phyloP scores from a whole-genome alignment of 2,113 vertebrate genomes.

The Onychostruthus taczanowskii region DNA sequence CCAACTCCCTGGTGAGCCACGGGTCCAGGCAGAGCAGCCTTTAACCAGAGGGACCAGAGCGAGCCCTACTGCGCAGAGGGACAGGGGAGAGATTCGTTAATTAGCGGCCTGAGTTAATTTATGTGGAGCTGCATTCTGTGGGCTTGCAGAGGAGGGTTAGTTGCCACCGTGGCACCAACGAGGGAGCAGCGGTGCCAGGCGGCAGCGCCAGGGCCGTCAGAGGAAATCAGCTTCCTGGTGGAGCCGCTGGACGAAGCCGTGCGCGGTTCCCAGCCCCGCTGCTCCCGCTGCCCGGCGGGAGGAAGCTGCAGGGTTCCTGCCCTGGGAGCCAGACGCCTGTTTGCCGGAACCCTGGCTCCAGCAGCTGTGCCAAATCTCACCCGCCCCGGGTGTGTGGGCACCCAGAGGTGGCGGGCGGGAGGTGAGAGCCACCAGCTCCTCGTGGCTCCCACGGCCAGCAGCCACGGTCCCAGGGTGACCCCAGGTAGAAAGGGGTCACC shows the following conservation, averaged over 20 bases:
- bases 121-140: neutral
- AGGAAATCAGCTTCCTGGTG: neutral
- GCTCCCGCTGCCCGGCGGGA: neutral
- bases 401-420: neutral
- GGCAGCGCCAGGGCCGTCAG: neutral
- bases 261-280: neutral
- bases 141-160: neutral
- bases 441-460: rapidly evolving
- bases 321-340: neutral
- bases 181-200: neutral
- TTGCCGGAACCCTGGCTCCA: neutral
- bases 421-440: neutral
- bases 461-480: rapidly evolving
- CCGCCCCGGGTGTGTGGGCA: neutral
- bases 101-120: neutral
- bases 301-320: conserved; percentile 10
- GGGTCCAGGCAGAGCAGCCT: neutral
- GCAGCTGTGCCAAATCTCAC: neutral
- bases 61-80: rapidly evolving
- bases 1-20: neutral
- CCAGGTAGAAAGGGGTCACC: neutral
- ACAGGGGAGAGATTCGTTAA: neutral
- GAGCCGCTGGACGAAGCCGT: neutral
- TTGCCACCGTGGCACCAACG: neutral
- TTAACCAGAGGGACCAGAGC: neutral